These are phyloP conservation scores for Trichoplusia ni DNA, from an alignment of 1,140 invertebrate species.

Conservation along the genomic window DNA sequence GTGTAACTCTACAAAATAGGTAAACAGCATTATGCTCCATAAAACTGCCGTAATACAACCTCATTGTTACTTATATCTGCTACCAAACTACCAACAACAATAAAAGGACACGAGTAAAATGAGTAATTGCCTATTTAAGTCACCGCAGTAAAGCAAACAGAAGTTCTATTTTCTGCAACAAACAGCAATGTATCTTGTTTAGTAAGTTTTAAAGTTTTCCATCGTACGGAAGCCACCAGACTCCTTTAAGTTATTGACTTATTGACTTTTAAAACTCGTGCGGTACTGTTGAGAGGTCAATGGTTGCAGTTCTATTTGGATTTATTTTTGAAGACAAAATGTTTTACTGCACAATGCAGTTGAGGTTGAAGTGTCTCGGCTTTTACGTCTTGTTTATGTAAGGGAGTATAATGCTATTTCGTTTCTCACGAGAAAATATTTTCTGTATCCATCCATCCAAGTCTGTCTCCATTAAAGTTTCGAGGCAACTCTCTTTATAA, in stretches of 20 bases:
- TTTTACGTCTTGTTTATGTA: too few relatives aligned
- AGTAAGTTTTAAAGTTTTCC: slow-evolving; percentile 21
- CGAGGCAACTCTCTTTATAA: too few relatives aligned
- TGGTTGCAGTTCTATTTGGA: neutral
- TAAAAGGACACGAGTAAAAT: slow-evolving; percentile 4
- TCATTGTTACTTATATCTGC: neutral
- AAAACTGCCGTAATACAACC: neutral
- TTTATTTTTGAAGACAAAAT: slow-evolving; percentile 11
- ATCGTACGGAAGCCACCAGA: slow-evolving; percentile 13
- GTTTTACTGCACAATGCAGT: neutral
- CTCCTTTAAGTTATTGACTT: slow-evolving; percentile 22
- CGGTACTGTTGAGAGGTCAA: neutral
- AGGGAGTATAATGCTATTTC: too few relatives aligned
- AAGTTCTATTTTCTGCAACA: slow-evolving; percentile 1
- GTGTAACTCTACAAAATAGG: too few relatives aligned
- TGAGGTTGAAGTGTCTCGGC: too few relatives aligned
- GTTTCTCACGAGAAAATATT: too few relatives aligned
- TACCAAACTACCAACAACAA: neutral
- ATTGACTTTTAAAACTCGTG: slow-evolving; percentile 31
- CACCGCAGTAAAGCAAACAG: neutral
- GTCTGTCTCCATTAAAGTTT: too few relatives aligned
- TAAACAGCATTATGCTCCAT: neutral
- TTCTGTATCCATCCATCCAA: too few relatives aligned
- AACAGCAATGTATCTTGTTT: slow-evolving; percentile 31
- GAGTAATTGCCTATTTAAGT: slow-evolving; percentile 16